Evolutionary conservation across 2,797 vertebrate genomes (phyloP), one percentile per base, ranked within the genome.

Genomic region (Protosalanx chinensis): DNA sequence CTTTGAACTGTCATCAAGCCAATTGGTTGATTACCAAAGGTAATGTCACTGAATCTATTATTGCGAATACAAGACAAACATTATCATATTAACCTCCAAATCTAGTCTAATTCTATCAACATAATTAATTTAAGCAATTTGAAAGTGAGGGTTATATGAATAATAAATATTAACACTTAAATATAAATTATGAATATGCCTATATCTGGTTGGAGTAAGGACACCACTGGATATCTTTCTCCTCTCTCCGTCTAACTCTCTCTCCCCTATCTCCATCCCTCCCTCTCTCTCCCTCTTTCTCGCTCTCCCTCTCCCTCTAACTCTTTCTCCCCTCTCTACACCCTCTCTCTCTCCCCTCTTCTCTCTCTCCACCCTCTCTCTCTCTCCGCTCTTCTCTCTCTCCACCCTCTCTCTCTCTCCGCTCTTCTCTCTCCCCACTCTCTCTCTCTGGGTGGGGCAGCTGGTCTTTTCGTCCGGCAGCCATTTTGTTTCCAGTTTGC

Each of bases 81-180:
- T 92, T 90, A 90, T 90, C 81, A 91, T 89, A 89, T 88, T 90
- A 91, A 87, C 85, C 85, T 86, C 83, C 78, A 81, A 85, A 91
- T 87, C 67, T 69, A 77, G 83, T 84, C 84, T 84, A 79, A 88
- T 89, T 87, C 88, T 86, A 89, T 91, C 91, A 90, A 90, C 88
- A 89, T 92, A 88, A 93, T 91, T 89, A 88, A 91, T 91, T 84
- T 74, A 85, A 86, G 85, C 86, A 80, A 82, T 84, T 86, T 88
- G 84, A 86, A 89, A 85, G 84, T 82, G 86, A 86, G 62, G 60
- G 60, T 86, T 81, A 85, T 80, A 83, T 91, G 84, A 90, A 92
- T 91, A 91, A 89, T 88, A 90, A 85, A 92, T 89, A 81, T 58
- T 58, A 89, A 87, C 83, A 86, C 79, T 88, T 88, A 75, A 82